A percentile compares a stretch with the other conserved stretches of the same genome.
phyloP scores from a whole-genome alignment of 2,113 vertebrate genomes.

The Hippocampus barbouri region DNA sequence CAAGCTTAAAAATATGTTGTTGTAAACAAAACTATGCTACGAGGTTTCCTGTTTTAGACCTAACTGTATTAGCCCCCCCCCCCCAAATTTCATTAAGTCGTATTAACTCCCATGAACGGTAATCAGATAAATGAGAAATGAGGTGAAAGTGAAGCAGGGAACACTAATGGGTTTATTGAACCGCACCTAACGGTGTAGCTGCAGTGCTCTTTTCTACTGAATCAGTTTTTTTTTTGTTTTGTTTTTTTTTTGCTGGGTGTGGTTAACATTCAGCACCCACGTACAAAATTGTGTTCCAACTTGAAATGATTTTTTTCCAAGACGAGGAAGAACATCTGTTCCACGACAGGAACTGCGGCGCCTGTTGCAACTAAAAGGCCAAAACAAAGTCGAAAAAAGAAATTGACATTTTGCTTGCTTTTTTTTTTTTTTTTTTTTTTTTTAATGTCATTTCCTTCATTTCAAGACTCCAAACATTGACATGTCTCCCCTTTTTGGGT shows the following conservation, averaged over 20 bases:
- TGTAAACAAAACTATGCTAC: too few relatives aligned
- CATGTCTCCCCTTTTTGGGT: conserved; percentile 14
- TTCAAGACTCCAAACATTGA: conserved; percentile 5
- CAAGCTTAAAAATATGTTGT: too few relatives aligned
- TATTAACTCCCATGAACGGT: too few relatives aligned
- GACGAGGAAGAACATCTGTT: background rate
- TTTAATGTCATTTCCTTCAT: conserved; percentile 9
- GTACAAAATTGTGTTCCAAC: background rate
- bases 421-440: conserved; percentile 22
- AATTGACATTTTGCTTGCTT: conserved; percentile 29
- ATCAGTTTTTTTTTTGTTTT: background rate
- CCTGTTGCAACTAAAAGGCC: too few relatives aligned
- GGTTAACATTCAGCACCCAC: background rate
- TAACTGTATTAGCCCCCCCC: too few relatives aligned
- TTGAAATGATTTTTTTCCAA: background rate
- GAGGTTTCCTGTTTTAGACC: too few relatives aligned
- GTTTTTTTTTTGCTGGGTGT: background rate
- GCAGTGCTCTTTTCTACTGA: background rate
- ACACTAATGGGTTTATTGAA: background rate
- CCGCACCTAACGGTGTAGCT: background rate
- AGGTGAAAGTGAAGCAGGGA: too few relatives aligned
- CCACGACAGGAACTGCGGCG: background rate
- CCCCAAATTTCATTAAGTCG: too few relatives aligned
- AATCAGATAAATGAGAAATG: too few relatives aligned
- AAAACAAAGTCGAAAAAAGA: background rate